phyloP scores from a whole-genome alignment of 2,797 vertebrate species.

The Tympanoctomys barrerae region DNA sequence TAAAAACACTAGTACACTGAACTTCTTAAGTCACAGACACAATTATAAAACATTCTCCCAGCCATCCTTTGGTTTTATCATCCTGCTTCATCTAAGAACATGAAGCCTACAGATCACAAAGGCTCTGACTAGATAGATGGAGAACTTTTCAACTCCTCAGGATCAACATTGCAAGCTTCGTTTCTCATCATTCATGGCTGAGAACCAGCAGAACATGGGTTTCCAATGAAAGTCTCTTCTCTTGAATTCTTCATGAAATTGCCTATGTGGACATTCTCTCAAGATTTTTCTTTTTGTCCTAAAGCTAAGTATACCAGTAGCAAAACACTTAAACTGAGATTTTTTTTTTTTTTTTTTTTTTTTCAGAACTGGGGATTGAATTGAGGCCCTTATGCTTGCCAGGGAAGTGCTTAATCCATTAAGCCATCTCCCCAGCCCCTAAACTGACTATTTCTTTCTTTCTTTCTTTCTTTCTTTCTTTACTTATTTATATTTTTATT shows the following conservation, averaged over 20 bases:
- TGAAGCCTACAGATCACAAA: background rate
- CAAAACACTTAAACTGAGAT: background rate
- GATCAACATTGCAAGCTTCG: background rate
- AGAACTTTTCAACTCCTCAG: background rate
- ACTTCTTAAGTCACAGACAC: constrained; percentile 26
- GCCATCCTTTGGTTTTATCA: background rate
- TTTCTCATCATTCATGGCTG: background rate
- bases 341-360: too few relatives aligned
- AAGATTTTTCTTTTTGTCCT: constrained; percentile 24
- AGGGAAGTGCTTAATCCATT: too few relatives aligned
- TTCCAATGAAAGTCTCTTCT: constrained; percentile 23
- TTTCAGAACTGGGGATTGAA: too few relatives aligned
- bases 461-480: too few relatives aligned
- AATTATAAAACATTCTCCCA: background rate
- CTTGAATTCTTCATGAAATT: constrained; percentile 50
- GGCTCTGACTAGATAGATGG: background rate
- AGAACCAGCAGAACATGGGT: background rate
- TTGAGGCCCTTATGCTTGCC: too few relatives aligned
- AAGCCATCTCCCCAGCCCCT: too few relatives aligned
- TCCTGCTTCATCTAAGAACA: background rate
- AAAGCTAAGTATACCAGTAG: constrained; percentile 17
- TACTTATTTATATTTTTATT: too few relatives aligned
- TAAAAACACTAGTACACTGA: background rate
- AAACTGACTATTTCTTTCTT: too few relatives aligned
- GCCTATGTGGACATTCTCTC: constrained; percentile 14